Percentiles rank a stretch among this genome's conserved stretches.
These are phyloP conservation scores for Stegana nigrithorax DNA, from an alignment of 2,888 invertebrate genomes.

Conservation along the genomic window DNA sequence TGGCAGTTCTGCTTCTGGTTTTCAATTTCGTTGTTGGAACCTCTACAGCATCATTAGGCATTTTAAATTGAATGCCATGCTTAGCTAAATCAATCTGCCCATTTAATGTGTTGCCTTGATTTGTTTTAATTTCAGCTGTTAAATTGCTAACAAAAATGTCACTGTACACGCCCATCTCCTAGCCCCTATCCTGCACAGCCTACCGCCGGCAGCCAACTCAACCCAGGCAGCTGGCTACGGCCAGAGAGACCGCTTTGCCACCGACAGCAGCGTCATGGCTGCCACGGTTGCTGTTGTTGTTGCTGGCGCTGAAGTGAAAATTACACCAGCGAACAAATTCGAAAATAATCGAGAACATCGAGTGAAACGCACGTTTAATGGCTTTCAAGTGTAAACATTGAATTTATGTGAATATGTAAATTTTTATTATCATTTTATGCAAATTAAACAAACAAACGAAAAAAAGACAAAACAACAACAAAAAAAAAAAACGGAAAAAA, in stretches of 20 bases:
- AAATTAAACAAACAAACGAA: conserved; percentile 8
- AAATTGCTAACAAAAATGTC: conserved; percentile 14
- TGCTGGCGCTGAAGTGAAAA: no score
- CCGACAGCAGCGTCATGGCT: background rate
- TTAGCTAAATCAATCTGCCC: no score
- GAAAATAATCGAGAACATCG: conserved; percentile 16
- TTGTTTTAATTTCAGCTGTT: conserved; percentile 14
- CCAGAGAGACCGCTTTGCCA: no score
- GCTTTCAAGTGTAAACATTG: conserved; percentile 18
- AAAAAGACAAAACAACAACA: background rate
- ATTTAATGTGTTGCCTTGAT: conserved; percentile 4
- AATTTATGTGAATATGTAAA: conserved; percentile 20
- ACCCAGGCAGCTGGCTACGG: no score
- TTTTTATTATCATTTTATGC: conserved; percentile 19
- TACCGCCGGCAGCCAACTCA: no score
- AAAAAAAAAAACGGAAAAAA: background rate
- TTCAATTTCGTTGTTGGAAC: no score
- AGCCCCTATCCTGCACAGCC: background rate
- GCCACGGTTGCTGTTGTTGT: no score
- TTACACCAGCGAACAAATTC: no score
- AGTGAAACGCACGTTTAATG: conserved; percentile 17
- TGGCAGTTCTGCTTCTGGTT: no score
- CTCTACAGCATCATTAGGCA: no score
- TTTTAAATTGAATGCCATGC: background rate
- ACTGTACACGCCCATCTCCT: background rate